Evolutionary conservation across 2,888 invertebrate species (phyloP), one percentile per base, ranked within the genome.

Genomic region (Syritta pipiens): DNA sequence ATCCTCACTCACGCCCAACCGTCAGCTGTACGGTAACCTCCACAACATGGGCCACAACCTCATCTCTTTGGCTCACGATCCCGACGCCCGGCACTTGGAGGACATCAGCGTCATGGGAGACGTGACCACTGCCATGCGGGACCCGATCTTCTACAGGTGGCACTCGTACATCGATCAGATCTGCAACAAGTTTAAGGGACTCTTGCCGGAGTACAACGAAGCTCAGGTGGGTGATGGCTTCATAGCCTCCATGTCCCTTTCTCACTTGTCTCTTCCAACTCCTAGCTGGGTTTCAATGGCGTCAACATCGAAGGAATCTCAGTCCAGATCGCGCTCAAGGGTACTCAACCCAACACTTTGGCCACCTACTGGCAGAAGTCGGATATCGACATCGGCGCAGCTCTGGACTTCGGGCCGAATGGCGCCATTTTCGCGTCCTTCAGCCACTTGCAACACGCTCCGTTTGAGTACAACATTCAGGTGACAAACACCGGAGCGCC

Each of bases 111-210:
- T 95, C 1, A 95, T 96, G 90, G 95, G 94, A 0, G 95, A 96
- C 84, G 93, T 94, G 1, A 93, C 95, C 0, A 95, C 95, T 0
- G 94, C 95, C 0, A 95, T 96, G 95, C 91, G 96, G 37, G 96
- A 96, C 88, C 96, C 96, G 0, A 90, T 95, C 79, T 96, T 96
- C 90, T 96, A 95, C 89, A 92, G 95, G 85, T 95, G 94, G 94
- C 96, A 96, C 84, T 92, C 93, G 0, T 94, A 91, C 86, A 90
- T 96, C 49, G 94, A 96, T 83, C 91, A 92, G 77, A 88, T 94
- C 22, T 96, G 94, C 90, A 92, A 92, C 82, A 92, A 91, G 81
- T 92, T 92, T 87, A 96, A 96, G 87, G 87, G 89, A 4, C 90
- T 90, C 3, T 84, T 94, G 46, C 90, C 91, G 0, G 87, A 90